Evolutionary conservation across 2,797 vertebrate species (phyloP), one percentile per base, ranked within the genome.

Genomic region (Bradypodion ventrale): DNA sequence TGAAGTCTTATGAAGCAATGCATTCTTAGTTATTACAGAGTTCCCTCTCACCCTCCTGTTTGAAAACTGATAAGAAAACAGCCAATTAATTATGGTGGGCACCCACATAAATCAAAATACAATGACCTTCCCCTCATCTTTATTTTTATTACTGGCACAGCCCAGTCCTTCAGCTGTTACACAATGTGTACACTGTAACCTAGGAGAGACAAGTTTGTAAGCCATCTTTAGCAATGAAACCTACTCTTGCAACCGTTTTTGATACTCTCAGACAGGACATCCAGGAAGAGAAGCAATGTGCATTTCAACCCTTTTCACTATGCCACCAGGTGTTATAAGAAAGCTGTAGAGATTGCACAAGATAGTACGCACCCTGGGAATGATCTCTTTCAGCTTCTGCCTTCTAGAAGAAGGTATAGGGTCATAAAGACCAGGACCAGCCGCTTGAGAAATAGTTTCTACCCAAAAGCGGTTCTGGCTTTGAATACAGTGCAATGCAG

Each of bases 191-290:
- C 35, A 56, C 25, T 70, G 69, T 56, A 56, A 46, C 66, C 66
- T 25, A 69, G 66, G 35, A 40, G 66, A 80, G 56, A 80, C 16
- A 56, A 56, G 65, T 40, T 32, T 56, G 32, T 69, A 44, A 68
- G 32, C 46, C 35, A 40, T 80, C 13, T 70, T 80, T 56, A 69
- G 78, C 77, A 79, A 44, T 35, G 9, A 78, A 78, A 78, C 42
- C n/a, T 29, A 69, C 21, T 19, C 69, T 68, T 69, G 65, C 65
- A 69, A 69, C 65, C 80, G 40, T 80, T 56, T 69, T 69, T 52
- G 32, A 32, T 69, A 25, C 35, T 68, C 65, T 80, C 13, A 37
- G 25, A 69, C 68, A 79, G 44, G n/a, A 46, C 65, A n/a, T 63
- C 19, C 65, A 69, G 78, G 59, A 27, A 46, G 9, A 69, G 16